These are phyloP conservation scores for Drosophila teissieri DNA, from an alignment of 1,140 invertebrate species.

Conservation along the genomic window DNA sequence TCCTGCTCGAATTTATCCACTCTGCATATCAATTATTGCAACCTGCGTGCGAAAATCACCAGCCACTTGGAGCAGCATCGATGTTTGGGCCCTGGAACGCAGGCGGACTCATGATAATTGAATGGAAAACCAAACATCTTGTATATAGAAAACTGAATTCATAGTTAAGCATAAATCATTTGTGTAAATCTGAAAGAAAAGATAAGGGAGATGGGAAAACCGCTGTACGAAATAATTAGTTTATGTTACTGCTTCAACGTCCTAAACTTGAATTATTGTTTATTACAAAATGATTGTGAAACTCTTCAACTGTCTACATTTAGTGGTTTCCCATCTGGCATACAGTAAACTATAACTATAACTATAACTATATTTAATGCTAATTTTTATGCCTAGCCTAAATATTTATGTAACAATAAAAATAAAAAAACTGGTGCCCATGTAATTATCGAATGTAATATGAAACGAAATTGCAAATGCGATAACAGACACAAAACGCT, in stretches of 20 bases:
- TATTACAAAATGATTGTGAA: not conserved
- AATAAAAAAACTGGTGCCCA: constrained; percentile 20
- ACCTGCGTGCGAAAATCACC: constrained; percentile 15
- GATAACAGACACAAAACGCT: constrained; percentile 32
- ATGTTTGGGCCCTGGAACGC: not conserved
- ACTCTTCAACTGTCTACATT: not conserved
- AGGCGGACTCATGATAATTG: constrained; percentile 67
- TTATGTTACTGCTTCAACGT: not conserved
- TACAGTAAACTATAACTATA: constrained; percentile 25
- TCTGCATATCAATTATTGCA: constrained; percentile 76
- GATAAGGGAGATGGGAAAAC: constrained; percentile 23
- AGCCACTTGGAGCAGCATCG: constrained; percentile 14
- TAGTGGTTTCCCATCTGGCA: constrained; percentile 30
- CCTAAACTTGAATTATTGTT: not conserved
- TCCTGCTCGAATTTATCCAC: constrained; percentile 43
- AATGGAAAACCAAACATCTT: constrained; percentile 22
- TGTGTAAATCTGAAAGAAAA: constrained; percentile 17
- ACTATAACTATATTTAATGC: constrained; percentile 60
- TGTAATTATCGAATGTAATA: constrained; percentile 60
- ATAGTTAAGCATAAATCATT: constrained; percentile 30
- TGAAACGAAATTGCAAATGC: constrained; percentile 33
- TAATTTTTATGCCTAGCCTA: constrained; percentile 77
- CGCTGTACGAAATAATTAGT: constrained; percentile 1
- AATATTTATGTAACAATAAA: constrained; percentile 60
- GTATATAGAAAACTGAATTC: constrained; percentile 49